Percentiles rank a stretch among this genome's conserved stretches.
These are phyloP conservation scores for Aurelia aurita DNA, from an alignment of 30 jellyfish, hydroid and myxozoan species.

Conservation along the genomic window DNA sequence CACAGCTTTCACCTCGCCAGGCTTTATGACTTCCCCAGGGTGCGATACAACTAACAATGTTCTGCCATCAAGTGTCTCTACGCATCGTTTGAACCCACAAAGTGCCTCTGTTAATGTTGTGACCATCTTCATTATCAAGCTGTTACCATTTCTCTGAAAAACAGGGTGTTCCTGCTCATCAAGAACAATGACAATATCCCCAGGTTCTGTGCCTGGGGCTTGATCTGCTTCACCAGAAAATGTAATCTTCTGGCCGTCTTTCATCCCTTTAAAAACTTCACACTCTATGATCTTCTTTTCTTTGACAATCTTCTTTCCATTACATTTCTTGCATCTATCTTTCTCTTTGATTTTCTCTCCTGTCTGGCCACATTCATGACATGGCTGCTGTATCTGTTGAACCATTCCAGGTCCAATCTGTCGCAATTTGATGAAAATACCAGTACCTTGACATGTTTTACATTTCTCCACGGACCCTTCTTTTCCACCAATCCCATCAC, in stretches of 20 bases:
- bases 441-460: slow-evolving; percentile 91
- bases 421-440: slow-evolving; percentile 81
- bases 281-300: slow-evolving; percentile 87
- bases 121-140: slow-evolving; percentile 71
- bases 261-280: slow-evolving; percentile 88
- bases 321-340: slow-evolving; percentile 91
- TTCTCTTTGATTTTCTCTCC: slow-evolving; percentile 94
- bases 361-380: slow-evolving; percentile 96
- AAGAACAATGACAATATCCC: slow-evolving; percentile 87
- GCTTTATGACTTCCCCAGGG: slow-evolving; percentile 96
- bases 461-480: slow-evolving; percentile 95
- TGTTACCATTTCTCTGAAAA: slow-evolving; percentile 78
- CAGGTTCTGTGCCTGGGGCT: slow-evolving; percentile 98
- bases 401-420: slow-evolving; percentile 99
- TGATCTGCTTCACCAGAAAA: slow-evolving; percentile 95
- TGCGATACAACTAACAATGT: slow-evolving; percentile 68
- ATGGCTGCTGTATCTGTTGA: slow-evolving; percentile 96
- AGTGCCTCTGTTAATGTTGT: slow-evolving; percentile 89
- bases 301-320: slow-evolving; percentile 87
- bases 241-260: slow-evolving; percentile 91
- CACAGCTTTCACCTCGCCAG: slow-evolving; percentile 83
- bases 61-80: slow-evolving; percentile 83
- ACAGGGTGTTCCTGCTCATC: slow-evolving; percentile 91
- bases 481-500: slow-evolving; percentile 97
- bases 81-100: slow-evolving; percentile 81